Conservation (phyloP, 2,797 vertebrate species). For the Onychomys torridus region DNA sequence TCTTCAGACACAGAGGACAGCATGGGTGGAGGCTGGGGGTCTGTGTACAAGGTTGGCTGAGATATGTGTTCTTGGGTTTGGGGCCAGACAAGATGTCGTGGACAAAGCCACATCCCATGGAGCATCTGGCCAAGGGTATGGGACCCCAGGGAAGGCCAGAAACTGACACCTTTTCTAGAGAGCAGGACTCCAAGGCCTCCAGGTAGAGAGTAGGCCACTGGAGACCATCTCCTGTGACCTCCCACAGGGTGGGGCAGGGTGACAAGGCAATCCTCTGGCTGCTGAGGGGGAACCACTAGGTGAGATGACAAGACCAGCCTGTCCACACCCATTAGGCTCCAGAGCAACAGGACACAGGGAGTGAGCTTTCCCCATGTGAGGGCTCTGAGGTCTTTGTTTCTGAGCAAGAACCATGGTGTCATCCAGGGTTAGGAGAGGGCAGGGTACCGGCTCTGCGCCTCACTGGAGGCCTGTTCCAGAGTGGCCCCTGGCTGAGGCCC, state of each 20-base stretch:
- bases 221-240: neutral
- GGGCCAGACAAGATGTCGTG: neutral
- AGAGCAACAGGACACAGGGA: neutral
- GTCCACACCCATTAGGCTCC: neutral
- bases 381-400: conserved; percentile 71
- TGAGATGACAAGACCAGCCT: neutral
- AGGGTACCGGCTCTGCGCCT: neutral
- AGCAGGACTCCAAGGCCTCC: neutral
- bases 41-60: neutral
- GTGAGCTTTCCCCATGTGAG: neutral
- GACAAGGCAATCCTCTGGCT: neutral
- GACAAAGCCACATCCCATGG: conserved; percentile 36
- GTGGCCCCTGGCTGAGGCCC: neutral
- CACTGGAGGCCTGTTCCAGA: neutral
- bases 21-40: neutral
- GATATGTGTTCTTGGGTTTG: neutral
- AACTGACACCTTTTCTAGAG: neutral
- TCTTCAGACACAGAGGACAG: neutral
- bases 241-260: neutral
- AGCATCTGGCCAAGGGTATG: neutral
- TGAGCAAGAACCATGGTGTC: neutral
- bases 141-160: neutral
- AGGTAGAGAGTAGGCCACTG: neutral
- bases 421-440: neutral
- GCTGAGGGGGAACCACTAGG: neutral